A percentile compares a stretch with the other conserved stretches of the same genome.
Evolutionary conservation across 2,888 invertebrate genomes (phyloP).

Genomic region (Scelioninae gen. 2): DNA sequence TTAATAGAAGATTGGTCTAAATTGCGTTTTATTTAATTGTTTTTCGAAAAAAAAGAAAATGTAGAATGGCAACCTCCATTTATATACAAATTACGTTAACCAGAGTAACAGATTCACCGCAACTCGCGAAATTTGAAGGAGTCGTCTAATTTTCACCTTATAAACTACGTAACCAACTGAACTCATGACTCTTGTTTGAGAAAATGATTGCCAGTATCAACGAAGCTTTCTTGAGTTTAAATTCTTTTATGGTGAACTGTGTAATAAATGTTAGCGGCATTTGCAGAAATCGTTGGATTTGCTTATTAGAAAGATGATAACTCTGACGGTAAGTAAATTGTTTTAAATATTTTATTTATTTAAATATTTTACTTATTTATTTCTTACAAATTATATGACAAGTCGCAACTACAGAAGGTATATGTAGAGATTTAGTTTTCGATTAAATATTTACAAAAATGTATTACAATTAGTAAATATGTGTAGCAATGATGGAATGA

Average conservation of each 20-base stretch:
- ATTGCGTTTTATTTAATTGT: neutral
- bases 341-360: too few species aligned
- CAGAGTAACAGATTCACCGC: slow-evolving; percentile 7
- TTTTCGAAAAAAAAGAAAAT: slow-evolving; percentile 4
- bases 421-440: too few species aligned
- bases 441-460: too few species aligned
- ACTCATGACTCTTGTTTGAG: slow-evolving; percentile 11
- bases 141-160: slow-evolving; percentile 45
- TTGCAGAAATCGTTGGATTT: too few species aligned
- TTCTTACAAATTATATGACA: too few species aligned
- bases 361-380: too few species aligned
- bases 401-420: too few species aligned
- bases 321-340: too few species aligned
- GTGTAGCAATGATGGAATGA: too few species aligned
- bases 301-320: too few species aligned
- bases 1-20: neutral
- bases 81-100: slow-evolving; percentile 36
- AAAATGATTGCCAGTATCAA: slow-evolving; percentile 21
- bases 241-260: slow-evolving; percentile 7
- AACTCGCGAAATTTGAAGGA: slow-evolving; percentile 36
- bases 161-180: slow-evolving; percentile 31
- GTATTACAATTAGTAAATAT: too few species aligned
- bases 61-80: slow-evolving; percentile 27
- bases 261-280: too few species aligned
- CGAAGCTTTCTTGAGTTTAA: slow-evolving; percentile 9